Evolutionary conservation across 2,113 vertebrate genomes (phyloP).

Genomic region (Poicephalus gulielmi): DNA sequence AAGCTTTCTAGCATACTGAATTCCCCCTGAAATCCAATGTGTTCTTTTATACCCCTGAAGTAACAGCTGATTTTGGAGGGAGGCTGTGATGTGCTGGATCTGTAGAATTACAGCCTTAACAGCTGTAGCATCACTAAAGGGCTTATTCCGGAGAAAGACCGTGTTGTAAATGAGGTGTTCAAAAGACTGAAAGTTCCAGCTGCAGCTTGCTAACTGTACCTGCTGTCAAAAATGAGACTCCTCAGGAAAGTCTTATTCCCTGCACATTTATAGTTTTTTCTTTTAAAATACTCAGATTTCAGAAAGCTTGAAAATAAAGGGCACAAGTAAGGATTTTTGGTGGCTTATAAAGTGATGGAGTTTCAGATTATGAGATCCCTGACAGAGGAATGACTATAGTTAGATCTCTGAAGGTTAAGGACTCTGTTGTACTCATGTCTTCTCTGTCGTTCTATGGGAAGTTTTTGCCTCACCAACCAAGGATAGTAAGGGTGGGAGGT

Average conservation of each 20-base stretch:
- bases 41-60: slow-evolving; percentile 6
- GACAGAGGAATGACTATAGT: neutral
- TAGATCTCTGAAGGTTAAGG: neutral
- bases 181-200: slow-evolving; percentile 28
- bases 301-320: neutral
- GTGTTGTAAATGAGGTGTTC: neutral
- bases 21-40: neutral
- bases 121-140: slow-evolving; percentile 38
- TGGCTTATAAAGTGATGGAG: neutral
- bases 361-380: neutral
- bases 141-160: neutral
- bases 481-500: neutral
- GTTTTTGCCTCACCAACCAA: neutral
- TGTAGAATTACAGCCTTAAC: slow-evolving; percentile 29
- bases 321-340: neutral
- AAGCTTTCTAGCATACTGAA: neutral
- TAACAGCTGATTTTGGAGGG: slow-evolving; percentile 10
- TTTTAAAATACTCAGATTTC: neutral
- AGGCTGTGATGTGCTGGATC: slow-evolving; percentile 21
- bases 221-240: neutral
- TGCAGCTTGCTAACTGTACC: slow-evolving; percentile 3
- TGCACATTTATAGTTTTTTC: neutral
- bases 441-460: neutral
- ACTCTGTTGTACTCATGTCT: neutral
- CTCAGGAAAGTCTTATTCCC: neutral